Evolutionary conservation across 2,113 vertebrate species (phyloP).

Genomic region (Alouatta palliata): DNA sequence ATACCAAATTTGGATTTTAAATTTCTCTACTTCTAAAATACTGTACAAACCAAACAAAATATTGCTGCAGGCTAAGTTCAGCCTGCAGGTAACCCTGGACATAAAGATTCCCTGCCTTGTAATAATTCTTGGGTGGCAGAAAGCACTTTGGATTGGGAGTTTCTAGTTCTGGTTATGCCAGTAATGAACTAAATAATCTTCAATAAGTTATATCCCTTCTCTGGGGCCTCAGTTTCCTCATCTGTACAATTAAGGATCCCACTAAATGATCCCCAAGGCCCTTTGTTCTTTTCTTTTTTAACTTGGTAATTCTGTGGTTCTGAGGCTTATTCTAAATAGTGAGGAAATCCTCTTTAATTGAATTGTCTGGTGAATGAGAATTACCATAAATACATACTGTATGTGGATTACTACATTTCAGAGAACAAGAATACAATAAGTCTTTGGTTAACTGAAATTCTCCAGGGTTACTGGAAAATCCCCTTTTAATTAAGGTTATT

Average conservation of each 20-base stretch:
- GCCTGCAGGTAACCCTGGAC: neutral
- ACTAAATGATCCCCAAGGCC: neutral
- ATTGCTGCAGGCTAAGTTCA: neutral
- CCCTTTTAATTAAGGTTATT: conserved; percentile 66
- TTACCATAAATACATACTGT: neutral
- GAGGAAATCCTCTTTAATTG: conserved; percentile 19
- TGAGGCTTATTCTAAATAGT: neutral
- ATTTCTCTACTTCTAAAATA: neutral
- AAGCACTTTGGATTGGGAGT: neutral
- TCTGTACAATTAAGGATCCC: neutral
- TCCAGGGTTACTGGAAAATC: conserved; percentile 66
- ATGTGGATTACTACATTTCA: conserved; percentile 32
- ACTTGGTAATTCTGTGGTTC: neutral
- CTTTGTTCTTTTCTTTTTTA: neutral
- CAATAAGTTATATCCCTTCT: neutral
- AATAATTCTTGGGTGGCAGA: neutral
- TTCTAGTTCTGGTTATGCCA: neutral
- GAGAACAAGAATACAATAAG: conserved; percentile 44
- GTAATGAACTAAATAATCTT: neutral
- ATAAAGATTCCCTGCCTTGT: neutral
- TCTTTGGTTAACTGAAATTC: conserved; percentile 52
- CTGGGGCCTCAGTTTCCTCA: conserved; percentile 7
- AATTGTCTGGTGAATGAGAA: neutral
- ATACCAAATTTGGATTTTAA: conserved; percentile 25
- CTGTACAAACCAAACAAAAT: neutral